Evolutionary conservation across 2,888 invertebrate genomes (phyloP), one percentile per base, ranked within the genome.

Genomic region (Cataglyphis rosenhaueri): DNA sequence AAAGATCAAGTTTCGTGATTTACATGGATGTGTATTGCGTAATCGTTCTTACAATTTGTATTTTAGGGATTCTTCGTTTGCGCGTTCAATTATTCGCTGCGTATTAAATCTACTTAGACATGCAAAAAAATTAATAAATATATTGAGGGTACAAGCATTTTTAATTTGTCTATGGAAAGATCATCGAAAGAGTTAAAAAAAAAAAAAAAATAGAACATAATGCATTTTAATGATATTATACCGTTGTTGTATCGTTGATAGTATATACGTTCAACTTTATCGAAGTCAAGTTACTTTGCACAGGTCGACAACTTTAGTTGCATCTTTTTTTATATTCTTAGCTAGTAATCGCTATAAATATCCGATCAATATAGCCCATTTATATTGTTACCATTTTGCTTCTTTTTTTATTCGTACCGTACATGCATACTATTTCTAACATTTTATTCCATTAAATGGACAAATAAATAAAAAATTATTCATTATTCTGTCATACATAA

Each of bases 1-100:
- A 85, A 85, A 86, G 83, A 84, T 83, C 85, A 81, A 73, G 82
- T 75, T 83, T 85, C 70, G 71, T 66, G 68, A 48, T 73, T 70
- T 32, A 44, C 18, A 48, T 65, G 52, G 29, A 48, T 73, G 82
- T 73, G 82, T 78, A 84, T 78, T 38, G 68, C 65, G n/a, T 62
- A 74, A 55, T 32, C 70, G n/a, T 85, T 83, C 29, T 64, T 70
- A 65, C 66, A 75, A 44, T 57, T 62, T 44, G 70, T 66, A 78
- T 68, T 35, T 74, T 21, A 85, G 74, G 76, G 71, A 86, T 70
- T 68, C 41, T 35, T 59, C 41, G 83, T 79, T 79, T 75, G 21
- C 79, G 15, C 25, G 15, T 55, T 81, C 84, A 59, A 21, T 32
- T 61, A 87, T 81, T 64, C 41, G 5, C 0, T 52, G 38, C 15